Base-by-base conservation (phyloP, 2,888 invertebrate species). In the Drosophila prostipennis region DNA sequence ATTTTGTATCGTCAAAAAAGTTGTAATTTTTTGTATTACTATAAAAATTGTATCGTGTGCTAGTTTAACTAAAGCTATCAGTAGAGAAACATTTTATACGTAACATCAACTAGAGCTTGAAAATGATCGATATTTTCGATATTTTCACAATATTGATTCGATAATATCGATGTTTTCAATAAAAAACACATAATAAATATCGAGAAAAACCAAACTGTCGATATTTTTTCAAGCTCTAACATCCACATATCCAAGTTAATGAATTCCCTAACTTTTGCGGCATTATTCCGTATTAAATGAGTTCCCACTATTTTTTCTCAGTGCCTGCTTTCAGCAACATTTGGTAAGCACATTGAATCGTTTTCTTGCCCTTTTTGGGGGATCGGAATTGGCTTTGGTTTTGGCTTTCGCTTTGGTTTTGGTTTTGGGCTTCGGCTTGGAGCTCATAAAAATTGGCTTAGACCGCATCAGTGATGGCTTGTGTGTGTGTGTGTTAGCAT, bases 391-490 rank as follows among this genome's bases (percentile, higher is more conserved):
- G 71, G 45, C 54, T 54, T 52, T 72, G 54, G 54, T 63, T 63
- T 69, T 69, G 52, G 51, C 40, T 48, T 53, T 65, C 46, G 56
- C 49, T 56, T 58, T 58, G 58, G 58, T 40, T 59, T 69, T 51
- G 26, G 32, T 8, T 16, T 40, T 16, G 40, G 40, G 26, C 26
- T 14, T 10, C 26, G 26, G 26, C 26, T 51, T 32, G 68, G 42
- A 68, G 68, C 56, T 71, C 75, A 83, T 86, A 71, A 82, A 85
- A 82, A 67, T 79, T 69, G 60, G 55, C 56, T 74, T 68, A 73
- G 59, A 57, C 56, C 42, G 37, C 64, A 42, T 37, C 51, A 42
- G 34, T 32, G 49, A 49, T 23, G 63, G 58, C 34, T 32, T 26
- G 42, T 51, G 34, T 60, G 65, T 68, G 59, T 57, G 69, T 19